Base-by-base conservation (phyloP, 2,797 vertebrate genomes). In the Hipposideros larvatus region DNA sequence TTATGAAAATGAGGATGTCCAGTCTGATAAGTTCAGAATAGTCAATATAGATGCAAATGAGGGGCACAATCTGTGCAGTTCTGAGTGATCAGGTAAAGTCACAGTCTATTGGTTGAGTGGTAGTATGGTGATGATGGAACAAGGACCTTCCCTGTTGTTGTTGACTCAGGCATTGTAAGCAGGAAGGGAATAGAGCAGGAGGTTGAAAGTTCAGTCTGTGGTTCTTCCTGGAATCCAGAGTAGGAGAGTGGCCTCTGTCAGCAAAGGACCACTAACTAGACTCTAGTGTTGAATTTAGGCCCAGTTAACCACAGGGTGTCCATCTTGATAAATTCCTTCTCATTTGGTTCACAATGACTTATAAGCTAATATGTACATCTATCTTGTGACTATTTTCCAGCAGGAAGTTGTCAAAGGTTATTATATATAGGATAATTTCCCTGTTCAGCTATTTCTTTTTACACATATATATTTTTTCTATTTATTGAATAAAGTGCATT, bases 391-490 rank as follows among this genome's bases (percentile, higher is more conserved):
- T 74, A 37, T 75, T 88, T 95, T 63, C 34, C 4, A 37, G 18
- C 6, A 95, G 11, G n/a, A 77, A 22, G 2, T 48, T 94, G 22
- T n/a, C 55, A 90, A 80, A 22, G 28, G 14, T 71, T 59, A 78
- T 65, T 77, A 96, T 14, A 96, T 14, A 46, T 71, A 61, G 7
- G 10, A 74, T 1, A 85, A 90, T 94, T 94, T 88, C 7, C 2
- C 18, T 89, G 18, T 71, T 86, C 7, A 57, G 34, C 46, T 78
- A 57, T 79, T 74, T 88, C 80, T 70, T 70, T 43, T 65, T 26
- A 34, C 1, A 61, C 19, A n/a, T 16, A 0, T 48, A 1, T 21
- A 70, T 63, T 74, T 90, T 4, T 87, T 70, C 2, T 51, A 63
- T 87, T 86, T 82, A 83, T 19, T 88, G 43, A 95, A 87, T 0